phyloP scores from a whole-genome alignment of 2,888 invertebrate species.

The Automeris io region DNA sequence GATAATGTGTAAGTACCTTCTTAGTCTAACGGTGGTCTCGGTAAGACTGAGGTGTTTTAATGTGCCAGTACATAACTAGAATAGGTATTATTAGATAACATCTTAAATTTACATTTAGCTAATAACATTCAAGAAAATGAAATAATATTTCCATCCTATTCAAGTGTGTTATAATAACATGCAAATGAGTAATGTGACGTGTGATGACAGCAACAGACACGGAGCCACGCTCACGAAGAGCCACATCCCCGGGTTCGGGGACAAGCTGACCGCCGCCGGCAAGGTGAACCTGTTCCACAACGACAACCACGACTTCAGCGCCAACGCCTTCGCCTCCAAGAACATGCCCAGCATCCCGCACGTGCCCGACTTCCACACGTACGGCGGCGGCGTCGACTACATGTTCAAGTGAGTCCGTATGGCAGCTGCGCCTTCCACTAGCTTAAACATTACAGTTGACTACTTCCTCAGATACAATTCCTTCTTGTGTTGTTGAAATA shows the following conservation, averaged over 20 bases:
- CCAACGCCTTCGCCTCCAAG: constrained; percentile 26
- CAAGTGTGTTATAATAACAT: no score
- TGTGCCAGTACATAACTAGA: no score
- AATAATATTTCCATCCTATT: no score
- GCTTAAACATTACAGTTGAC: background rate
- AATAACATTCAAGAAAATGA: no score
- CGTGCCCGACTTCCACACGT: constrained; percentile 28
- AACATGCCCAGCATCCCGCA: constrained; percentile 25
- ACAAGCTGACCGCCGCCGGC: constrained; percentile 35
- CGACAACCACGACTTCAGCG: constrained; percentile 27
- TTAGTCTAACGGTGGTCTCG: no score
- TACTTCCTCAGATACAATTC: no score
- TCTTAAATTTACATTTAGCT: no score
- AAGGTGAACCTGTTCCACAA: constrained; percentile 31
- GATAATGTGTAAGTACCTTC: constrained; percentile 38
- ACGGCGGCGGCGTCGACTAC: constrained; percentile 28
- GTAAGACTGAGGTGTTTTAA: no score
- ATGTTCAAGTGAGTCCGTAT: constrained; percentile 9
- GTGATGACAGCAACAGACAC: constrained; percentile 34
- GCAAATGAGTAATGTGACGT: no score
- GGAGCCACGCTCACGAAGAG: constrained; percentile 25
- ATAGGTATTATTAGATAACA: no score
- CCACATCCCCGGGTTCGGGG: constrained; percentile 28
- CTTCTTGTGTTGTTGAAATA: no score
- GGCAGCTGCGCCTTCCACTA: background rate